Percentiles rank a stretch among this genome's conserved stretches.
Conservation (phyloP, 2,888 invertebrate genomes). For the Heterodera filipjevi region DNA sequence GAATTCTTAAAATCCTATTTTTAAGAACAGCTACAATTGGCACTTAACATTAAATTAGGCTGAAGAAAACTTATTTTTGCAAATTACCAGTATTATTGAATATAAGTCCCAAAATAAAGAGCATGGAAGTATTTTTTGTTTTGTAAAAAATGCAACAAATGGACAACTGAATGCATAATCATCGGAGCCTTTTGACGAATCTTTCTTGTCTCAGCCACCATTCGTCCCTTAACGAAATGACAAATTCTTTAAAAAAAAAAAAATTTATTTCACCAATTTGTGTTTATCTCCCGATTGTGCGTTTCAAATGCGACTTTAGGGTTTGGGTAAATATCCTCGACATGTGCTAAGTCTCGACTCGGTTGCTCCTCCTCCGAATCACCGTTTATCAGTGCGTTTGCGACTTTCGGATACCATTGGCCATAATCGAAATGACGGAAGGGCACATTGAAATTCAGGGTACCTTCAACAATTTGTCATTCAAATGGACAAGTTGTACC, state of each 20-base stretch:
- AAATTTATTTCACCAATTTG: constrained; percentile 61
- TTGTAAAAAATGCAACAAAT: neutral
- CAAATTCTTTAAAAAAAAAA: constrained; percentile 17
- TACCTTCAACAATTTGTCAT: constrained; percentile 42
- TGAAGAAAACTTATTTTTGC: too few species aligned
- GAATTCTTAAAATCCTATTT: too few species aligned
- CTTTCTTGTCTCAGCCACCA: constrained; percentile 54
- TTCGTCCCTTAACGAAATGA: constrained; percentile 49
- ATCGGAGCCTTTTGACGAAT: constrained; percentile 56
- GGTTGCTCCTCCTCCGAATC: constrained; percentile 9
- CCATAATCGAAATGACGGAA: constrained; percentile 61
- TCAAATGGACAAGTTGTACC: neutral
- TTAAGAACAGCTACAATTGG: too few species aligned
- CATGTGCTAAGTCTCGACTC: constrained; percentile 25
- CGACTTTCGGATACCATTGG: constrained; percentile 55
- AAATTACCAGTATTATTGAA: too few species aligned
- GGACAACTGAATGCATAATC: neutral
- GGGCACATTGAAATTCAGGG: constrained; percentile 57
- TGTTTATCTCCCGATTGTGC: constrained; percentile 55
- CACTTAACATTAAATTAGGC: too few species aligned
- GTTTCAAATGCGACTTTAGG: constrained; percentile 52
- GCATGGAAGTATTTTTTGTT: neutral
- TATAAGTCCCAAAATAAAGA: too few species aligned
- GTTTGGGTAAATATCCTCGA: constrained; percentile 60
- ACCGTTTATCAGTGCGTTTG: constrained; percentile 18